These are phyloP conservation scores for Acrossocheilus fasciatus DNA, from an alignment of 2,797 vertebrate species.

Conservation along the genomic window DNA sequence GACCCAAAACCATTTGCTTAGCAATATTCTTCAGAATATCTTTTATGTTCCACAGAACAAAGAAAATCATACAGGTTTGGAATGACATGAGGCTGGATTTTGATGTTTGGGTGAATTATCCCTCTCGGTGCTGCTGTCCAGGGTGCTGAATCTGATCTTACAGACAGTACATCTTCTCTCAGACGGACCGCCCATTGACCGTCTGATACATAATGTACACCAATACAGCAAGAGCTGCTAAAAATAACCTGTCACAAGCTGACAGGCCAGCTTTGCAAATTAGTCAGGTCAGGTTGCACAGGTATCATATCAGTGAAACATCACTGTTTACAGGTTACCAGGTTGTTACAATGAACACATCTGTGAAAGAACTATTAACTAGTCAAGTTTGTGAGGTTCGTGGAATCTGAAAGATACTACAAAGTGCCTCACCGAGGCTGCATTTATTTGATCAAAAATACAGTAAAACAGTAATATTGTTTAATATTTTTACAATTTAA, in stretches of 20 bases:
- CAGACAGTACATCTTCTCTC: slow-evolving; percentile 31
- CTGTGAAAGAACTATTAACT: background rate
- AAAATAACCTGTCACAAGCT: background rate
- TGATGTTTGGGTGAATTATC: background rate
- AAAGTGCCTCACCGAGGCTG: background rate
- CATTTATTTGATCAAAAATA: background rate
- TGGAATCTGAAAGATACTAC: background rate
- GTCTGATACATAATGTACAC: slow-evolving; percentile 36
- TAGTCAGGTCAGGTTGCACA: background rate
- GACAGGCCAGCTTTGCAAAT: background rate
- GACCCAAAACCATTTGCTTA: background rate
- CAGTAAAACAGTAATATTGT: background rate
- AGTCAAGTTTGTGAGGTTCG: background rate
- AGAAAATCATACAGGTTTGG: background rate
- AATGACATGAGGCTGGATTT: background rate
- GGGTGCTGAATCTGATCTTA: slow-evolving; percentile 38
- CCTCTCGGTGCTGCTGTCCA: background rate
- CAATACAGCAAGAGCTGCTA: background rate
- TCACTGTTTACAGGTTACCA: background rate
- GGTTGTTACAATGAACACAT: background rate
- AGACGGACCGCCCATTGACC: slow-evolving; percentile 41
- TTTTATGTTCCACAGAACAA: background rate
- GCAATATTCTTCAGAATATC: background rate
- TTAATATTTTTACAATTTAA: background rate
- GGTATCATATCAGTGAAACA: background rate